Conservation (phyloP, 2,797 vertebrate species). For the Astyanax mexicanus region DNA sequence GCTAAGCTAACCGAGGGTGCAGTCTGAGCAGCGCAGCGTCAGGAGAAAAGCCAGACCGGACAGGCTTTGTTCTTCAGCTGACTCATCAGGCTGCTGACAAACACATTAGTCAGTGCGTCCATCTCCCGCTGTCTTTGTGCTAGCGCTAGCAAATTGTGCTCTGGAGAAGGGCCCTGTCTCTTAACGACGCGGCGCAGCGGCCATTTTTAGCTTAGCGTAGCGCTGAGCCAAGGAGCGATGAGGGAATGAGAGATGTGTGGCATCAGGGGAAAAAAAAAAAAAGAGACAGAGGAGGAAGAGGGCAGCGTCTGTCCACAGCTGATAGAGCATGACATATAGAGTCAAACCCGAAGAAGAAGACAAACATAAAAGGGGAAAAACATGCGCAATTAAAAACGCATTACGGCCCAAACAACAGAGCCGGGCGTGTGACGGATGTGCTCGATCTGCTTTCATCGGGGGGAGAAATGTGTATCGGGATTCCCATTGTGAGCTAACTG, state of each 20-base stretch:
- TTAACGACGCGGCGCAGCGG: slow-evolving; percentile 5
- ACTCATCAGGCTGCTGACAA: slow-evolving; percentile 67
- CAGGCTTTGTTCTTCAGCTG: slow-evolving; percentile 62
- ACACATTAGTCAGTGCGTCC: slow-evolving; percentile 66
- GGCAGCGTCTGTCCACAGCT: slow-evolving; percentile 60
- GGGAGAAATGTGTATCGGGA: slow-evolving; percentile 40
- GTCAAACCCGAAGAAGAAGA: slow-evolving; percentile 20
- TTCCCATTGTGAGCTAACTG: slow-evolving; percentile 69
- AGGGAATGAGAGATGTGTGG: slow-evolving; percentile 44
- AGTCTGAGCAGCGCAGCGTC: slow-evolving; percentile 49
- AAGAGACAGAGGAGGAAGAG: too few relatives aligned
- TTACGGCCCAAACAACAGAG: slow-evolving; percentile 64
- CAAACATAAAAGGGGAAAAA: slow-evolving; percentile 46
- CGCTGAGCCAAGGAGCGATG: slow-evolving; percentile 16
- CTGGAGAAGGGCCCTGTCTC: slow-evolving; percentile 24
- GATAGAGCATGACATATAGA: slow-evolving; percentile 71
- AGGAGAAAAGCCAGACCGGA: slow-evolving; percentile 56
- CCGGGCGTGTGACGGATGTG: slow-evolving; percentile 67
- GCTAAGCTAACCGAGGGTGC: slow-evolving; percentile 50
- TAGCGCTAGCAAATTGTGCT: slow-evolving; percentile 38
- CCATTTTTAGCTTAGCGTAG: slow-evolving; percentile 42
- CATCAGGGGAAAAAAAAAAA: slow-evolving; percentile 5
- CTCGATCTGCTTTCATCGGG: slow-evolving; percentile 28
- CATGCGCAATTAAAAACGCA: slow-evolving; percentile 74
- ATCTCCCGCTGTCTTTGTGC: slow-evolving; percentile 54